These are phyloP conservation scores for Rhabditophanes sp. DNA, from an alignment of 2,888 invertebrate genomes.

Conservation along the genomic window DNA sequence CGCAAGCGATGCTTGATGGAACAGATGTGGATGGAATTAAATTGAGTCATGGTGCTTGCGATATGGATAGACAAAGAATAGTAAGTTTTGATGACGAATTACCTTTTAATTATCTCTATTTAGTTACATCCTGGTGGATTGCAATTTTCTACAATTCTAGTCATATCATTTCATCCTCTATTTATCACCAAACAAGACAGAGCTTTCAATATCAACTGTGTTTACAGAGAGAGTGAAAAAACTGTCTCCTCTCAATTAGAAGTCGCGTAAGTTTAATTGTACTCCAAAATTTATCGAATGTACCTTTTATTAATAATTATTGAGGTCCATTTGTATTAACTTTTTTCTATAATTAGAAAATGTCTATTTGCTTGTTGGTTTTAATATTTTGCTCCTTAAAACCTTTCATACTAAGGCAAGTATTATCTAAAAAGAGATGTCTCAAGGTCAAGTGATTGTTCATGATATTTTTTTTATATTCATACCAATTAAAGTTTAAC, in stretches of 20 bases:
- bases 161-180: slow-evolving; percentile 42
- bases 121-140: slow-evolving; percentile 12
- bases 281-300: too few species aligned
- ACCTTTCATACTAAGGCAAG: too few species aligned
- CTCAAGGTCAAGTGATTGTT: too few species aligned
- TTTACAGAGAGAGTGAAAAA: slow-evolving; percentile 36
- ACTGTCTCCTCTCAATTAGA: slow-evolving; percentile 32
- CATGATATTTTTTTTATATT: too few species aligned
- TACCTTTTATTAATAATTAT: too few species aligned
- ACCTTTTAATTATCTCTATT: slow-evolving; percentile 4
- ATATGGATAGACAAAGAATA: slow-evolving; percentile 34
- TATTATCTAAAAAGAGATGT: too few species aligned
- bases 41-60: slow-evolving; percentile 39
- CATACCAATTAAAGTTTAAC: too few species aligned
- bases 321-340: too few species aligned
- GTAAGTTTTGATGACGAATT: not conserved
- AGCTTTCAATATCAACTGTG: slow-evolving; percentile 43
- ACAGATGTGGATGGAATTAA: slow-evolving; percentile 35
- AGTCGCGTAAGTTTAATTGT: slow-evolving; percentile 43
- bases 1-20: slow-evolving; percentile 20
- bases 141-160: slow-evolving; percentile 42
- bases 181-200: slow-evolving; percentile 42
- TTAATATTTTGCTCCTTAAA: too few species aligned
- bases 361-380: too few species aligned
- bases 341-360: too few species aligned